Percentiles rank a stretch among this genome's conserved stretches.
Evolutionary conservation across 2,888 invertebrate genomes (phyloP).

Genomic region (Phyto melanocephala): DNA sequence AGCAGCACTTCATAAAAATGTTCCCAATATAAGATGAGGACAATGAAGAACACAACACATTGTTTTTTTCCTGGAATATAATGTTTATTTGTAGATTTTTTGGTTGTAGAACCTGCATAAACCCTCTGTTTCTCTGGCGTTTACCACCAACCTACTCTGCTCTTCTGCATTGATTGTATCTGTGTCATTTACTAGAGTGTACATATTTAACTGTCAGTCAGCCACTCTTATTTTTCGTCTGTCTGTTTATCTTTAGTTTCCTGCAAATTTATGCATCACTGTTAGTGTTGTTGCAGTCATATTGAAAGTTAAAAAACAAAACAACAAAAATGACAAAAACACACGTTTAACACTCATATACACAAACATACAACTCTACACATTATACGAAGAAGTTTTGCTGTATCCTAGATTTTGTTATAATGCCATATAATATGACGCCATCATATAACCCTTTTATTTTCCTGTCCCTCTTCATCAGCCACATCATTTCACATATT

Average conservation of each 20-base stretch:
- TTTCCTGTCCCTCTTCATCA: background rate
- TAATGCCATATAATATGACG: constrained; percentile 44
- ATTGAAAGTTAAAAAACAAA: constrained; percentile 51
- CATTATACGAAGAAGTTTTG: constrained; percentile 28
- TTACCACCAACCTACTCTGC: background rate
- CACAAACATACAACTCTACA: too few species aligned
- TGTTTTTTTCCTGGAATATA: background rate
- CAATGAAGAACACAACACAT: background rate
- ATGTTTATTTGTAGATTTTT: background rate
- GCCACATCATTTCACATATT: background rate
- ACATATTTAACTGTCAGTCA: constrained; percentile 5
- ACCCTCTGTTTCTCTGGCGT: background rate
- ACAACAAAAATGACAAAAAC: constrained; percentile 45
- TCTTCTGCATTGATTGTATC: constrained; percentile 36
- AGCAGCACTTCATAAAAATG: constrained; percentile 33
- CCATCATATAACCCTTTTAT: background rate
- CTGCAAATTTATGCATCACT: background rate
- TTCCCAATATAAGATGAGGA: constrained; percentile 23
- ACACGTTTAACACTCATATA: constrained; percentile 8
- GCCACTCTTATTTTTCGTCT: too few species aligned
- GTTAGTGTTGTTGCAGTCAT: constrained; percentile 7
- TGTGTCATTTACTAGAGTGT: constrained; percentile 44
- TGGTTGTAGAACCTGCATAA: background rate
- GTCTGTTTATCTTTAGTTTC: constrained; percentile 4
- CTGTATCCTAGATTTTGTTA: constrained; percentile 45